Base-by-base conservation (phyloP, 2,888 invertebrate species). In the Heterodera filipjevi region DNA sequence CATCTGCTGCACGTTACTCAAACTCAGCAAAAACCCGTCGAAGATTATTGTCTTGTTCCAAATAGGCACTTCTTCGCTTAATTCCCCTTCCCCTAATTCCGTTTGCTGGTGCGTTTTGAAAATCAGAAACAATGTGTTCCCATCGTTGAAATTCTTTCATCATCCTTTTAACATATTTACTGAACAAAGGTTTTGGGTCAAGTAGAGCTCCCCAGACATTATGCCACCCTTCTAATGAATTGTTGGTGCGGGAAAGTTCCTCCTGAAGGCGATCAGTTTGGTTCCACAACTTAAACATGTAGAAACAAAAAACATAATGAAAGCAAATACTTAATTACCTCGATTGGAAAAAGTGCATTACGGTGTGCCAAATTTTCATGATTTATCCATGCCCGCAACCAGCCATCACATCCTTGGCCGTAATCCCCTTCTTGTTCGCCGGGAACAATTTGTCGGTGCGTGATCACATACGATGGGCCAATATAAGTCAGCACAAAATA, bases 401-500 rank as follows among this genome's bases (percentile, higher is more conserved):
- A 68, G 19, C 68, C 68, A 68, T 68, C 68, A 39, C 68, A 68
- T 3, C 68, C 68, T n/a, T n/a, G n/a, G n/a, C n/a, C n/a, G n/a
- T n/a, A n/a, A 19, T 68, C 16, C 19, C 68, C 68, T 12, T 68
- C 68, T 10, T 19, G 16, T 19, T 16, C 22, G 19, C 68, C 68
- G 19, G 16, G 68, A 10, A 68, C 2, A 16, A 68, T 68, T 68
- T 3, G 6, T 14, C 16, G 10, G 19, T 68, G 68, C 3, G 10
- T 22, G 19, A 68, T 19, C 3, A 68, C 68, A 68, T 68, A 68
- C 12, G 6, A 6, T 14, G 68, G 68, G 35, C n/a, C n/a, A n/a
- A n/a, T n/a, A n/a, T n/a, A n/a, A n/a, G n/a, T n/a, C n/a, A n/a
- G n/a, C n/a, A n/a, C n/a, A n/a, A n/a, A n/a, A n/a, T n/a, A n/a